Percentiles rank a stretch among this genome's conserved stretches.
Evolutionary conservation across 2,113 vertebrate species (phyloP).

Genomic region (Gila orcuttii): DNA sequence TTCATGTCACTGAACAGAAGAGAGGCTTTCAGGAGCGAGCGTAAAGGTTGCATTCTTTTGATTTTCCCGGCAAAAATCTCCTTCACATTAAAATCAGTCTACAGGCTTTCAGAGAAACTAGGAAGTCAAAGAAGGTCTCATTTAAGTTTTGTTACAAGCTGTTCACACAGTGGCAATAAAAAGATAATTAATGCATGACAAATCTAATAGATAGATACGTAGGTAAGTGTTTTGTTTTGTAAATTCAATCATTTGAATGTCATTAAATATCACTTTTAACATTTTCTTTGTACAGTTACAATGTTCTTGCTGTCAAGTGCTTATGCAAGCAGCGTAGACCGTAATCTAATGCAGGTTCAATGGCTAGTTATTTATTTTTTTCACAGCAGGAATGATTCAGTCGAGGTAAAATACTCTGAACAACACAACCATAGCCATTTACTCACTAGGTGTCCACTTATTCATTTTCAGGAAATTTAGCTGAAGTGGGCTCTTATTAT

Average conservation of each 20-base stretch:
- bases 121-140: no score
- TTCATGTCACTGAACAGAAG: no score
- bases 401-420: constrained; percentile 49
- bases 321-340: not conserved
- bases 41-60: no score
- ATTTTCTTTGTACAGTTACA: not conserved
- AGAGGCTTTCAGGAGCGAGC: no score
- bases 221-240: not conserved
- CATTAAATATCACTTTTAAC: not conserved
- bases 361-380: not conserved
- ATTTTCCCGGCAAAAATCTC: no score
- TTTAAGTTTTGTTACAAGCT: no score
- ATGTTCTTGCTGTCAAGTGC: not conserved
- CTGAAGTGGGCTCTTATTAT: constrained; percentile 77
- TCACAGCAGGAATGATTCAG: constrained; percentile 31
- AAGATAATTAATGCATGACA: no score
- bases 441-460: constrained; percentile 70
- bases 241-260: not conserved
- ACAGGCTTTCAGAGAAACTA: no score
- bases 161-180: no score
- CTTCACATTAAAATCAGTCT: no score
- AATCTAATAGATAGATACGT: no score
- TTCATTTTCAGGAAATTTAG: constrained; percentile 71
- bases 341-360: not conserved
- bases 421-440: constrained; percentile 66